Conservation (phyloP, 2,113 vertebrate species). For the Canis aureus region DNA sequence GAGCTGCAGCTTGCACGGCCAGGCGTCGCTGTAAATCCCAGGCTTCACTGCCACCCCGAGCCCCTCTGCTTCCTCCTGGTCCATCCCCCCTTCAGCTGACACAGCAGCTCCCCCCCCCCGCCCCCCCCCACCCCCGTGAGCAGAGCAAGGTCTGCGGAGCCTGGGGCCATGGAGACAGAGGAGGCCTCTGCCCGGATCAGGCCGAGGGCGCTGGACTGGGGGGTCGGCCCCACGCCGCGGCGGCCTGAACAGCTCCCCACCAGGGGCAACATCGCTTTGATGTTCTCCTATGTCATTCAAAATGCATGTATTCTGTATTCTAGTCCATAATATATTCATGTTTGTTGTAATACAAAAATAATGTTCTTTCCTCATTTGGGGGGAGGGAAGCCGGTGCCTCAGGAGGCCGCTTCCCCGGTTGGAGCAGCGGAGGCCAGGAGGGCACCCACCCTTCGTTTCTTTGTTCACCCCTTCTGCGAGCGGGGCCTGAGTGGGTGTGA, state of each 20-base stretch:
- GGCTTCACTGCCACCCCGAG: not conserved
- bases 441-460: not conserved
- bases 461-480: not conserved
- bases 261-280: not conserved
- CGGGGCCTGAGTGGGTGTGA: fast-evolving
- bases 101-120: not conserved
- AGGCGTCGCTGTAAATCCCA: not conserved
- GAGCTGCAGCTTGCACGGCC: not conserved
- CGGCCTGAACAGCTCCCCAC: not conserved
- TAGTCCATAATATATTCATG: not conserved
- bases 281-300: constrained; percentile 40
- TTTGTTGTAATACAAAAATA: constrained; percentile 22
- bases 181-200: not conserved
- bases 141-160: no score
- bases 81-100: not conserved
- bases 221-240: fast-evolving
- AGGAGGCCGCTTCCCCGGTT: not conserved
- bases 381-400: not conserved
- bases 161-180: not conserved
- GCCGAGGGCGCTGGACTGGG: no score
- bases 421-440: not conserved
- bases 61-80: not conserved
- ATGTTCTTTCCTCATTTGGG: not conserved
- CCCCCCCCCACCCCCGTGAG: fast-evolving
- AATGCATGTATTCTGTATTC: constrained; percentile 41